Conservation (phyloP, 1,140 invertebrate species). For the Portunus trituberculatus region DNA sequence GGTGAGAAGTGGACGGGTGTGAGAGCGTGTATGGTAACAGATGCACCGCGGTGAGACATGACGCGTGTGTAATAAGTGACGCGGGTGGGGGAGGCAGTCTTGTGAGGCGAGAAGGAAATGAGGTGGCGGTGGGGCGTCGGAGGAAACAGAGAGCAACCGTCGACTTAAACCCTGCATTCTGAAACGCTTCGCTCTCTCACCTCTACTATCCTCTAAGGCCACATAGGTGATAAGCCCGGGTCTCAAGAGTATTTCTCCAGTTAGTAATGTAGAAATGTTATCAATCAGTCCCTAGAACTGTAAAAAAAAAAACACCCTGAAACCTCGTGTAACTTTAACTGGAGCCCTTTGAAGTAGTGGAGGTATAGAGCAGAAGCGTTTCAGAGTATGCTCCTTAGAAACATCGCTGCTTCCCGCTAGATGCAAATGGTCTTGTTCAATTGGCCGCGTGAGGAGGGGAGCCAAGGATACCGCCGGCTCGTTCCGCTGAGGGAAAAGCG, state of each 20-base stretch:
- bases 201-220: too few species aligned
- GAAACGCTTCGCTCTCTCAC: too few species aligned
- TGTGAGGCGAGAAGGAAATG: neutral
- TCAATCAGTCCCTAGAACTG: too few species aligned
- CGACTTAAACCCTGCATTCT: neutral
- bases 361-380: too few species aligned
- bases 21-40: neutral
- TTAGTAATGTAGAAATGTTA: too few species aligned
- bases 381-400: too few species aligned
- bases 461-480: neutral
- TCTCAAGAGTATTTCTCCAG: too few species aligned
- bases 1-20: neutral
- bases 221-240: too few species aligned
- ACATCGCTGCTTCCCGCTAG: neutral
- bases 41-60: neutral
- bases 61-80: neutral
- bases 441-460: neutral
- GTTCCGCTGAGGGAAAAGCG: slow-evolving; percentile 5
- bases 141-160: neutral
- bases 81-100: neutral
- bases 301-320: too few species aligned
- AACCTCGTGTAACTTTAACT: too few species aligned
- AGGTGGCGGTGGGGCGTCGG: neutral
- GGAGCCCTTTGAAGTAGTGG: too few species aligned
- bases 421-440: neutral